Base-by-base conservation (phyloP, 2,797 vertebrate genomes). In the Helicolenus hilgendorfi region DNA sequence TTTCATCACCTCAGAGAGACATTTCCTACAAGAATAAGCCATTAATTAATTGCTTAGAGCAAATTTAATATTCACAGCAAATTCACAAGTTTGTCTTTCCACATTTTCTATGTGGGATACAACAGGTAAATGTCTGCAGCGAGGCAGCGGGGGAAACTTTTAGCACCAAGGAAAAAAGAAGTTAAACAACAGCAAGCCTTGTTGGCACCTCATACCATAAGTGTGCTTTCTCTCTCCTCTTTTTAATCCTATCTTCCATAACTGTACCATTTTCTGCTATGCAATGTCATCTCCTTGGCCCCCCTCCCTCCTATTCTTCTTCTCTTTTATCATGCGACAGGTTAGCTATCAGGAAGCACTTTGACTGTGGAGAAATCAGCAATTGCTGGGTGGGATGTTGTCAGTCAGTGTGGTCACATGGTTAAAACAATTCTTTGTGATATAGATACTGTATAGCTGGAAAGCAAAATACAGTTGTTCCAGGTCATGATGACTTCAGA, bases 31-130 rank as follows among this genome's bases (percentile, higher is more conserved):
- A 53, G 26, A 13, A 24, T 55, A 55, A 55, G 53, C 26, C 29
- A 72, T 74, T 72, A 79, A 76, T 69, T 13, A 62, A 77, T 53
- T 68, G 13, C 41, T 53, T 65, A 58, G n/a, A 15, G 41, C 22
- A 45, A 58, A 63, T 79, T 36, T 77, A 31, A 84, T n/a, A 5
- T 76, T 22, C 33, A 71, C 45, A 70, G 15, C 27, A 53, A 59
- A 67, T 59, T 68, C 13, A 67, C 11, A 35, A 72, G 20, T 33
- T 77, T 62, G 33, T 45, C 31, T 20, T 70, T 71, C 11, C 4
- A 29, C 10, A 26, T 18, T 53, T 38, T 36, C 36, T 38, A n/a
- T 29, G 31, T 76, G 2, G 31, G 45, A 76, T 31, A 59, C 31
- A 2, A 31, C 38, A 55, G 20, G 4, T 75, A 36, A 55, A 65